Evolutionary conservation across 2,888 invertebrate genomes (phyloP).

Genomic region (Blomia tropicalis): DNA sequence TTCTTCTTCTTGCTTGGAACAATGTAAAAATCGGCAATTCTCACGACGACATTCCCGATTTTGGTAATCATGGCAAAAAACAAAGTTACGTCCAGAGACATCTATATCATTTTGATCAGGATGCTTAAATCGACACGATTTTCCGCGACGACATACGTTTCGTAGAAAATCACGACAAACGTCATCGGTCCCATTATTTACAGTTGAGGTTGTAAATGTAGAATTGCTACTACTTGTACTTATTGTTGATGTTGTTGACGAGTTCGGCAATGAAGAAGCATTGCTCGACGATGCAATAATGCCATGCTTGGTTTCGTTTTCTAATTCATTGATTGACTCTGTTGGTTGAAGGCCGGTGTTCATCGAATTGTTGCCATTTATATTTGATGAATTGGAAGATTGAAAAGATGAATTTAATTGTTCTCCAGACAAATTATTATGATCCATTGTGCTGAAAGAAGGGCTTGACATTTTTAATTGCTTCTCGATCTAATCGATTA

Average conservation of each 20-base stretch:
- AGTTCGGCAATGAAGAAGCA: neutral
- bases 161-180: constrained; percentile 45
- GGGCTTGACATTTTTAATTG: neutral
- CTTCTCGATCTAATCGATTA: neutral
- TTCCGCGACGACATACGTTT: constrained; percentile 47
- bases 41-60: constrained; percentile 56
- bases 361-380: neutral
- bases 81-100: constrained; percentile 33
- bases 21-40: constrained; percentile 60
- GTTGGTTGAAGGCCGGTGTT: neutral
- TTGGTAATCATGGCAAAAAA: constrained; percentile 48
- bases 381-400: neutral
- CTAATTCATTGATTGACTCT: neutral
- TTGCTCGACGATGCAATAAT: neutral
- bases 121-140: constrained; percentile 43
- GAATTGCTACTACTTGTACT: neutral
- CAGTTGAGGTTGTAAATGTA: neutral
- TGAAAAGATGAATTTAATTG: neutral
- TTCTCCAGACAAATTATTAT: neutral
- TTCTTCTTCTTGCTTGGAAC: constrained; percentile 53
- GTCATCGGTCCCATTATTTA: constrained; percentile 36
- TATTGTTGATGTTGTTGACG: neutral
- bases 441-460: neutral
- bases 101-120: constrained; percentile 36
- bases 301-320: neutral